Evolutionary conservation across 2,113 vertebrate genomes (phyloP).

Genomic region (Mionectes macconnelli): DNA sequence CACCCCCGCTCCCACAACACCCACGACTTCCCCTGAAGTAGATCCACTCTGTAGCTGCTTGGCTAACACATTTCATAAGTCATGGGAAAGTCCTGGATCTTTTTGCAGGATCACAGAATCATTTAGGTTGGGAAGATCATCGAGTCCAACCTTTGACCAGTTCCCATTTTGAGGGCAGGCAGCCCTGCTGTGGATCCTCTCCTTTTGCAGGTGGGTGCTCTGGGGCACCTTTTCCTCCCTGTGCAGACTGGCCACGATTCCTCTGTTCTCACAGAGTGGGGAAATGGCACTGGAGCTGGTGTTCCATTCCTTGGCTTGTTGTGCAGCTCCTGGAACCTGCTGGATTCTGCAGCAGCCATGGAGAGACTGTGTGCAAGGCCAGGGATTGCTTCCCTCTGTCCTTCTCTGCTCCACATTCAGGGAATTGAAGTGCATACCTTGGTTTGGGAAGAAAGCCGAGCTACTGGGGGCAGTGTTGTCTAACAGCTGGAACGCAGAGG

Average conservation of each 20-base stretch:
- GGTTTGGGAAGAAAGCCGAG: slow-evolving; percentile 6
- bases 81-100: background rate
- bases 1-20: background rate
- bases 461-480: slow-evolving; percentile 65
- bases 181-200: background rate
- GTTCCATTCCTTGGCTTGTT: background rate
- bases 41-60: background rate
- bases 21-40: background rate
- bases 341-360: background rate
- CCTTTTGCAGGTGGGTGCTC: background rate
- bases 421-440: background rate
- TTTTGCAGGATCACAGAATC: background rate
- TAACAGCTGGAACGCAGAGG: background rate
- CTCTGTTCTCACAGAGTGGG: accelerated
- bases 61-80: background rate
- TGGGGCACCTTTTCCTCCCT: background rate
- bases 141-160: accelerated
- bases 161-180: accelerated
- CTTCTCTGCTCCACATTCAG: background rate
- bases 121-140: background rate
- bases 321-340: background rate
- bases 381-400: background rate
- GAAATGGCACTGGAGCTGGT: background rate
- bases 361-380: background rate
- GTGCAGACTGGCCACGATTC: accelerated